These are phyloP conservation scores for Drosophila mimica DNA, from an alignment of 2,888 invertebrate species.

Conservation along the genomic window DNA sequence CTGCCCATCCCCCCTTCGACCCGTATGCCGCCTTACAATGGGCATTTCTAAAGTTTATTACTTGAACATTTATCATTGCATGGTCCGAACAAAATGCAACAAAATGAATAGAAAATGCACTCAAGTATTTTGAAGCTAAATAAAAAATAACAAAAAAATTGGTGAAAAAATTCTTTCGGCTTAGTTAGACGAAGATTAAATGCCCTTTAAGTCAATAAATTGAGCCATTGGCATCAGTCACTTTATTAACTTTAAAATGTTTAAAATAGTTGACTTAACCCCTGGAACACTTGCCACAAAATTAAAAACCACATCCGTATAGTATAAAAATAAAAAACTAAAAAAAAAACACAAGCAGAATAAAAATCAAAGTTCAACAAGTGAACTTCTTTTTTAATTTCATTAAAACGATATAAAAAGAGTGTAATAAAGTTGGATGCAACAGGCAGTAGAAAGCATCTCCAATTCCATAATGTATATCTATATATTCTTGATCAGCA, in stretches of 20 bases:
- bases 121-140: constrained; percentile 44
- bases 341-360: constrained; percentile 37
- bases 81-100: constrained; percentile 42
- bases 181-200: constrained; percentile 1
- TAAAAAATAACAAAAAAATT: constrained; percentile 16
- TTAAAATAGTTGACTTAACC: background rate
- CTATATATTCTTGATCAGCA: background rate
- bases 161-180: background rate
- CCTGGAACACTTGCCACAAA: background rate
- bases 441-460: background rate
- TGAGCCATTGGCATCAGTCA: too few species aligned
- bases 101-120: constrained; percentile 61
- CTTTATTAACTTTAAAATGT: background rate
- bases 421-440: background rate
- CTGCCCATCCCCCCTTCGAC: background rate
- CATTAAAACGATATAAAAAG: background rate
- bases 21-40: constrained; percentile 34
- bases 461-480: background rate
- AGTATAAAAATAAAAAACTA: constrained; percentile 12
- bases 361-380: constrained; percentile 56
- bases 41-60: constrained; percentile 75
- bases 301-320: background rate
- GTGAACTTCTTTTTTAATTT: constrained; percentile 30
- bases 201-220: constrained; percentile 4
- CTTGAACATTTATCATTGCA: constrained; percentile 67